phyloP scores from a whole-genome alignment of 2,113 vertebrate species.

The Macrotus californicus region DNA sequence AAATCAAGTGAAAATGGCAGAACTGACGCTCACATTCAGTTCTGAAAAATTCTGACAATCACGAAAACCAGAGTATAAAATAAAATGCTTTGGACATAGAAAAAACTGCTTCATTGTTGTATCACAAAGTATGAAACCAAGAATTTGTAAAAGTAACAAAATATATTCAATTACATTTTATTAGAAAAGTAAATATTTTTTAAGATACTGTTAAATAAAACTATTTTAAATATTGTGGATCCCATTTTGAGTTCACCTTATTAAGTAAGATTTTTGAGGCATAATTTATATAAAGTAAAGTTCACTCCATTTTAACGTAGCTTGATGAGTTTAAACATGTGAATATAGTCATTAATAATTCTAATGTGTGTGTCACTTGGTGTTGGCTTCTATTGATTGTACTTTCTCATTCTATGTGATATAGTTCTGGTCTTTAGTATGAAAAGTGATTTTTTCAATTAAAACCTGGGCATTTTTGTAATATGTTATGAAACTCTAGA shows the following conservation, averaged over 20 bases:
- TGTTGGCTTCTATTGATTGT: neutral
- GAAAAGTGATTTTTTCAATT: neutral
- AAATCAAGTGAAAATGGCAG: neutral
- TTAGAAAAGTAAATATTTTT: neutral
- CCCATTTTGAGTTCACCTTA: neutral
- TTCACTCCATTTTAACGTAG: neutral
- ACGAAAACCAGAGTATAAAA: neutral
- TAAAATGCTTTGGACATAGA: neutral
- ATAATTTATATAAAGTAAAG: neutral
- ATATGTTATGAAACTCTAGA: neutral
- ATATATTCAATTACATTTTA: neutral
- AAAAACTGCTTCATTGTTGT: neutral
- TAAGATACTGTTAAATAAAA: neutral
- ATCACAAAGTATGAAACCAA: neutral
- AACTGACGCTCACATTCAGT: neutral
- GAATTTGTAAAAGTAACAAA: neutral
- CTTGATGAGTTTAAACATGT: neutral
- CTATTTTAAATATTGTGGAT: neutral
- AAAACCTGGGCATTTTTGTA: neutral
- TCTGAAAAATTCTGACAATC: neutral
- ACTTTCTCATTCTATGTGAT: neutral
- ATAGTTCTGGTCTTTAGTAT: neutral
- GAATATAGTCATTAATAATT: neutral
- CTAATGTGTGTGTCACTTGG: neutral
- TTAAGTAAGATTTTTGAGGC: neutral